These are phyloP conservation scores for Xerus rutilus DNA, from an alignment of 2,797 vertebrate genomes.

Conservation along the genomic window DNA sequence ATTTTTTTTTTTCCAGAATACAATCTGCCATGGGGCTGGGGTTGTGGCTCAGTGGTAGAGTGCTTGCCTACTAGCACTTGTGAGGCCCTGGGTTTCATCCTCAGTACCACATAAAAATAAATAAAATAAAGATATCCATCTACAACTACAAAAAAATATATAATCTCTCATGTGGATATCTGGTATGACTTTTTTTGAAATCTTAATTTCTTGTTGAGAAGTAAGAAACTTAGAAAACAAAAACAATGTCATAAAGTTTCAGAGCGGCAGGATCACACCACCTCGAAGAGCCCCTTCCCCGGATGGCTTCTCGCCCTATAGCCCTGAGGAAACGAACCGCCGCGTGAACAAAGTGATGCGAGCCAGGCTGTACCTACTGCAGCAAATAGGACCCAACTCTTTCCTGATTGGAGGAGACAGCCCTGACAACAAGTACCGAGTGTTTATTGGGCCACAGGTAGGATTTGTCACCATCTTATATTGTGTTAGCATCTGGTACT, in stretches of 20 bases:
- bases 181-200: not conserved
- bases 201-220: not conserved
- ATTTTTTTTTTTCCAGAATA: not conserved
- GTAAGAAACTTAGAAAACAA: constrained; percentile 7
- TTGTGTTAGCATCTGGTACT: not conserved
- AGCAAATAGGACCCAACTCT: constrained; percentile 95
- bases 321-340: constrained; percentile 94
- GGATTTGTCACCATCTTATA: not conserved
- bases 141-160: too few relatives aligned
- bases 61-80: too few relatives aligned
- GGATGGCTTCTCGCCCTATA: constrained; percentile 94
- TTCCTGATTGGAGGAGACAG: constrained; percentile 95
- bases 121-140: too few relatives aligned
- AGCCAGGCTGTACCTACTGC: constrained; percentile 93
- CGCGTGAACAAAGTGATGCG: constrained; percentile 95
- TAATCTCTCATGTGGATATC: not conserved
- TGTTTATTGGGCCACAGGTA: constrained; percentile 96
- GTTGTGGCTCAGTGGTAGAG: too few relatives aligned
- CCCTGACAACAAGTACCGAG: constrained; percentile 95
- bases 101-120: too few relatives aligned
- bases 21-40: not conserved
- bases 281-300: constrained; percentile 94
- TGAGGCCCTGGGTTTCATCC: too few relatives aligned
- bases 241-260: constrained; percentile 88
- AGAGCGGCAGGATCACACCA: constrained; percentile 94